Base-by-base conservation (phyloP, 1,140 invertebrate species). In the Drosophila sproati region DNA sequence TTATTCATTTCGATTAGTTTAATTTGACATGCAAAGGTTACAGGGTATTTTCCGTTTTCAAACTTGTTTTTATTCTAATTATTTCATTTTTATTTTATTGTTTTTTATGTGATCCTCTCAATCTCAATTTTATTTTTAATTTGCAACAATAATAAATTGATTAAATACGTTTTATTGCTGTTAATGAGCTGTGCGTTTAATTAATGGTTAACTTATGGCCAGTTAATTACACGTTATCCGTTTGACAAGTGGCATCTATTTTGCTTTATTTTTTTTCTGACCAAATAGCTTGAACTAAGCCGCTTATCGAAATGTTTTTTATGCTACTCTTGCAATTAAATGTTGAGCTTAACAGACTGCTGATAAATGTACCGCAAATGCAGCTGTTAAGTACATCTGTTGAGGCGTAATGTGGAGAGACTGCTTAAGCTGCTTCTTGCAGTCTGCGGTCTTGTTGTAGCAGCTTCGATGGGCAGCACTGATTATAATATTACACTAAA, bases 121-220 rank as follows among this genome's bases (percentile, higher is more conserved):
- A 20, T 20, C 20, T 20, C 7, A 56, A 56, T 31, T 56, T 39
- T 29, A 8, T 67, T 28, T 45, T 55, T 6, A 35, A 10, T 31
- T 48, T 5, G 6, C 28, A 56, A 41, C 37, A 56, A 55, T 41
- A 56, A 20, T 47, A 10, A 10, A 10, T 50, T 57, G 8, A 10
- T 48, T 32, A 41, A 32, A 28, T 55, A 2, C 20, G 20, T 20
- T 20, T 20, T 20, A 20, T 20, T 39, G 3, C 28, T 8, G 10
- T 43, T 66, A 66, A 64, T 48, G 41, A 48, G 60, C 57, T 54
- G 55, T 12, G 6, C 37, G 28, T 60, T 55, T 55, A 47, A 73
- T 73, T 60, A 68, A 55, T 48, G 48, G 55, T 68, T 73, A 54
- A 73, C 71, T 73, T 73, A 28, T 73, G 71, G 71, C 6, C 48